Evolutionary conservation across 30 jellyfish, hydroid and myxozoan genomes (phyloP).

Genomic region (Turritopsis rubra): DNA sequence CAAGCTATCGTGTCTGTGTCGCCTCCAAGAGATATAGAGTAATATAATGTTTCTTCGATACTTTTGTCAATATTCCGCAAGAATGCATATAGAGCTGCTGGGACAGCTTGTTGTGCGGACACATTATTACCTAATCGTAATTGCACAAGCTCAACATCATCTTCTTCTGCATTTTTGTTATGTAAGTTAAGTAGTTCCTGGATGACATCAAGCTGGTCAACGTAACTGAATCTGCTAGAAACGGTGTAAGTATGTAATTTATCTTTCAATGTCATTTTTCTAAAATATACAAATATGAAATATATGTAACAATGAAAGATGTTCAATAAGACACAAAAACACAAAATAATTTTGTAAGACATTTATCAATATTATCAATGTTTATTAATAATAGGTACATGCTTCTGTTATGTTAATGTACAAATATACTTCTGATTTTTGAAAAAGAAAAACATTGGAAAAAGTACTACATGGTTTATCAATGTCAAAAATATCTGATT

Average conservation of each 20-base stretch:
- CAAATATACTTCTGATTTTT: too few species aligned
- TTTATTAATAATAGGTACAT: too few species aligned
- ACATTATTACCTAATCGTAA: constrained; percentile 58
- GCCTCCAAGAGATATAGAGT: constrained; percentile 87
- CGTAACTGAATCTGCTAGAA: constrained; percentile 36
- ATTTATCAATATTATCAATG: too few species aligned
- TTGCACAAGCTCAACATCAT: constrained; percentile 12
- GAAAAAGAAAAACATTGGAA: too few species aligned
- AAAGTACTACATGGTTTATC: too few species aligned
- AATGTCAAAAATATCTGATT: too few species aligned
- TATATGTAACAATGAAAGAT: not conserved
- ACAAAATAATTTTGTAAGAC: not conserved
- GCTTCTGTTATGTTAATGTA: too few species aligned
- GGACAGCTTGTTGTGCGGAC: constrained; percentile 94
- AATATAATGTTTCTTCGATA: constrained; percentile 62
- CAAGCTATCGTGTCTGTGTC: constrained; percentile 96
- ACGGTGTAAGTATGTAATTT: constrained; percentile 30
- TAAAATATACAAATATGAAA: constrained; percentile 27
- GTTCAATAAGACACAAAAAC: not conserved
- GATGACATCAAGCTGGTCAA: constrained; percentile 51
- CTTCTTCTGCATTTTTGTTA: constrained; percentile 14
- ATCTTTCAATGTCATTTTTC: constrained; percentile 23
- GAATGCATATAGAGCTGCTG: constrained; percentile 83
- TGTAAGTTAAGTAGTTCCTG: constrained; percentile 18
- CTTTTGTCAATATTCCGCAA: constrained; percentile 27